Base-by-base conservation (phyloP, 2,113 vertebrate genomes). In the Emydura subglobosa region DNA sequence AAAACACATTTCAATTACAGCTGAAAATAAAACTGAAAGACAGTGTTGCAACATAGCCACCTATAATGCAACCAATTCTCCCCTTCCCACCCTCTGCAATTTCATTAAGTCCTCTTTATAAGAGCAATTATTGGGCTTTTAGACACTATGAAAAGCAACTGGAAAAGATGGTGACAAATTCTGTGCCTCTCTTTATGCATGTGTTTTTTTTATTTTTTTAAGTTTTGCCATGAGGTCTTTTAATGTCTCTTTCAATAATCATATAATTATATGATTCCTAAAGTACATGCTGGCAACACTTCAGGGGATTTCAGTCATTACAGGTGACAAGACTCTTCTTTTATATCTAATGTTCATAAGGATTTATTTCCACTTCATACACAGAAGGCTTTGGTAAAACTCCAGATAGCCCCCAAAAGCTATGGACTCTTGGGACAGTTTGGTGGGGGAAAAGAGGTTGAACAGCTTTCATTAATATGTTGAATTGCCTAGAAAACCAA, bases 241-340 rank as follows among this genome's bases (percentile, higher is more conserved):
- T 94, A 97, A 97, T 97, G 97, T 97, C 95, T 97, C 94, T 94
- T 96, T 97, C 97, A 97, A 97, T 97, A 97, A 98, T 97, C 93
- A 95, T 97, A 97, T 97, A 98, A 98, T 98, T 97, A 97, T 97
- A 97, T 93, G 93, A 95, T 97, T 97, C 96, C 95, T 97, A 91
- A 97, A 97, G 94, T 96, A 96, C 97, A 96, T 3, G 94, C 95
- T 98, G 96, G 95, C 96, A 97, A 97, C 96, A 96, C 95, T 97
- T 97, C 94, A 97, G 97, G 97, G 96, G 93, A 97, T 97, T 97
- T 97, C 95, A 97, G 96, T 97, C 97, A 97, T 97, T 97, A 97
- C 93, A 97, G 97, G 97, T 97, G 96, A 98, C 97, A 97, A 96
- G 95, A 94, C 93, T 94, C 93, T 91, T 93, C 95, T 97, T 93